Evolutionary conservation across 2,797 vertebrate species (phyloP).

Genomic region (Champsocephalus gunnari): DNA sequence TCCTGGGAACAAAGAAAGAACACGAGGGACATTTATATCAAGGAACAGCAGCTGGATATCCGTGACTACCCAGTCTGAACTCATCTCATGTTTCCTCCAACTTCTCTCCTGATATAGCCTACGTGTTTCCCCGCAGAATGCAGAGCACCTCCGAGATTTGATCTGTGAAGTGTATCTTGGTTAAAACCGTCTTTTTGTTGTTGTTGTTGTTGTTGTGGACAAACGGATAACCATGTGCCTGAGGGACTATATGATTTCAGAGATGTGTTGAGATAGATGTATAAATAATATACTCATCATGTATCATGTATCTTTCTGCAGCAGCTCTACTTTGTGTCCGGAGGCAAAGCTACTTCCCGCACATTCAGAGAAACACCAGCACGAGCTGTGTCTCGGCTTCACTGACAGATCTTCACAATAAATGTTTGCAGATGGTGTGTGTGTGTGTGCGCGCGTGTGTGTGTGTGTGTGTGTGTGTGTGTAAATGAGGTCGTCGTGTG

Average conservation of each 20-base stretch:
- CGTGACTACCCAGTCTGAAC: neutral
- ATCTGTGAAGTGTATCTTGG: slow-evolving; percentile 44
- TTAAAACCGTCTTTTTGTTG: slow-evolving; percentile 1
- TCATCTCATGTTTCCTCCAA: too few relatives aligned
- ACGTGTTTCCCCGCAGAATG: too few relatives aligned
- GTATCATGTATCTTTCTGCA: slow-evolving; percentile 48
- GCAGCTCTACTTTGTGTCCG: slow-evolving; percentile 25
- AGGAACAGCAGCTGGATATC: neutral
- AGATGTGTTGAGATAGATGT: slow-evolving; percentile 35
- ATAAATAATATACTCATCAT: slow-evolving; percentile 33
- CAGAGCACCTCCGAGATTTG: neutral
- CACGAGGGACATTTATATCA: neutral
- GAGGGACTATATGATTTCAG: slow-evolving; percentile 33
- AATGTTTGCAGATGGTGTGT: slow-evolving; percentile 27
- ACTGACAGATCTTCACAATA: slow-evolving; percentile 49
- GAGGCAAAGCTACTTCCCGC: slow-evolving; percentile 20
- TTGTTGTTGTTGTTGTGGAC: neutral
- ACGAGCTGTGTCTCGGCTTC: slow-evolving; percentile 28
- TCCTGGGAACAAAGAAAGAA: neutral
- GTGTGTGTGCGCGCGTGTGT: too few relatives aligned
- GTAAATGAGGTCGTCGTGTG: slow-evolving; percentile 12
- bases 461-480: neutral
- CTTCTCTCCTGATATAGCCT: too few relatives aligned
- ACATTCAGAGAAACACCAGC: neutral
- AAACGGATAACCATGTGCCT: slow-evolving; percentile 44